These are phyloP conservation scores for Sardina pilchardus DNA, from an alignment of 2,113 vertebrate species.

Conservation along the genomic window DNA sequence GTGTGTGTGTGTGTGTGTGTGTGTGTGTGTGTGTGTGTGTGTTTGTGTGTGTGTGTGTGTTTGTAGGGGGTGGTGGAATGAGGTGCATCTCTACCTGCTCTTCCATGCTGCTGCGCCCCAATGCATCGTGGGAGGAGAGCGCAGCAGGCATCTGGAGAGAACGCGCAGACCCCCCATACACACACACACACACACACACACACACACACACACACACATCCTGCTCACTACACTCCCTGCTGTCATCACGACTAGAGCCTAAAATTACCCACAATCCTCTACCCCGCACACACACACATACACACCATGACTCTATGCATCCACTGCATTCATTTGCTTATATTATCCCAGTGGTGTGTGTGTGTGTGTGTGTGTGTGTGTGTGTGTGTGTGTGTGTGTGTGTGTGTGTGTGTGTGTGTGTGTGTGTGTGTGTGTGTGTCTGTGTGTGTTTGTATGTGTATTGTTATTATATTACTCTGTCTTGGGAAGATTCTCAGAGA, in stretches of 20 bases:
- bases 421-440: too few relatives aligned
- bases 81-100: constrained; percentile 30
- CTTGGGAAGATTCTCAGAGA: too few relatives aligned
- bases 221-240: constrained; percentile 37
- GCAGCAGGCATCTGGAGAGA: neutral
- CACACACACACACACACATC: constrained; percentile 36
- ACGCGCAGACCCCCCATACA: neutral
- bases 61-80: constrained; percentile 18
- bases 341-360: constrained; percentile 52
- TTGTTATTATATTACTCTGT: too few relatives aligned
- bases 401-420: too few relatives aligned
- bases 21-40: too few relatives aligned
- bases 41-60: too few relatives aligned
- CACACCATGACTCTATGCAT: constrained; percentile 51
- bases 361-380: too few relatives aligned
- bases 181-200: constrained; percentile 29
- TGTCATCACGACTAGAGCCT: constrained; percentile 74
- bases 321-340: constrained; percentile 66
- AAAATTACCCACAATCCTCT: constrained; percentile 68
- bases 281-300: constrained; percentile 40
- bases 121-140: constrained; percentile 36
- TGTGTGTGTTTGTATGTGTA: too few relatives aligned
- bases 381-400: too few relatives aligned
- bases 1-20: too few relatives aligned
- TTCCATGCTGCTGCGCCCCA: constrained; percentile 32